Conservation (phyloP, 2,888 invertebrate genomes). For the Nymphalis urticae region DNA sequence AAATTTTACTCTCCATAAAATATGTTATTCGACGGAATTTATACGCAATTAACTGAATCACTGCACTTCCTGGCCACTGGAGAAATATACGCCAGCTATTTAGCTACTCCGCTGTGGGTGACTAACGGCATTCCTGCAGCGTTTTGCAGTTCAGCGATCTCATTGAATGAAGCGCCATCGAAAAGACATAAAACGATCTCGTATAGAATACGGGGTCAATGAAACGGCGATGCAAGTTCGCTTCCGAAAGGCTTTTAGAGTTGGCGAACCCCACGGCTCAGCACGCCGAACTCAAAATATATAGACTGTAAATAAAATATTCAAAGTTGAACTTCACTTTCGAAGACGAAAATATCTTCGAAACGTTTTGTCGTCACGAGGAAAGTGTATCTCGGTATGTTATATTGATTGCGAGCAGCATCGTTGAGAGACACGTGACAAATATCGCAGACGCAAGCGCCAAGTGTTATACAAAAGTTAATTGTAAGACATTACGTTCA, state of each 20-base stretch:
- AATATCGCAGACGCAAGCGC: conserved; percentile 13
- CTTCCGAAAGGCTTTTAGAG: conserved; percentile 41
- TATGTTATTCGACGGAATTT: conserved; percentile 35
- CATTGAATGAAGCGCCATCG: conserved; percentile 46
- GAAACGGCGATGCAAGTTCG: conserved; percentile 49
- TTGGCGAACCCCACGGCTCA: conserved; percentile 38
- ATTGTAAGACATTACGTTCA: conserved; percentile 18
- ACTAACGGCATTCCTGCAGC: conserved; percentile 25
- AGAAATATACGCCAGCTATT: conserved; percentile 25
- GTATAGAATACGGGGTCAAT: conserved; percentile 50
- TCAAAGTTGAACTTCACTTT: conserved; percentile 20
- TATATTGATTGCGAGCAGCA: conserved; percentile 4
- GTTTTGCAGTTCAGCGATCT: conserved; percentile 32
- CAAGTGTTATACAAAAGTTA: conserved; percentile 18
- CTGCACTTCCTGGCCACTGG: conserved; percentile 37
- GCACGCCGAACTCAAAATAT: not conserved
- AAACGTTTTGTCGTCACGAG: conserved; percentile 44
- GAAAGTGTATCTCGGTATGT: conserved; percentile 6
- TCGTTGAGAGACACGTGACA: conserved; percentile 22
- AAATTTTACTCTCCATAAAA: conserved; percentile 32
- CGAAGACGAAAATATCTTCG: conserved; percentile 22
- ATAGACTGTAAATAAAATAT: conserved; percentile 12
- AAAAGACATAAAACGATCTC: conserved; percentile 50
- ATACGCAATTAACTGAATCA: conserved; percentile 36
- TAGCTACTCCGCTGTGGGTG: conserved; percentile 19